phyloP scores from a whole-genome alignment of 2,113 vertebrate species.

The Leptobrachium leishanense region DNA sequence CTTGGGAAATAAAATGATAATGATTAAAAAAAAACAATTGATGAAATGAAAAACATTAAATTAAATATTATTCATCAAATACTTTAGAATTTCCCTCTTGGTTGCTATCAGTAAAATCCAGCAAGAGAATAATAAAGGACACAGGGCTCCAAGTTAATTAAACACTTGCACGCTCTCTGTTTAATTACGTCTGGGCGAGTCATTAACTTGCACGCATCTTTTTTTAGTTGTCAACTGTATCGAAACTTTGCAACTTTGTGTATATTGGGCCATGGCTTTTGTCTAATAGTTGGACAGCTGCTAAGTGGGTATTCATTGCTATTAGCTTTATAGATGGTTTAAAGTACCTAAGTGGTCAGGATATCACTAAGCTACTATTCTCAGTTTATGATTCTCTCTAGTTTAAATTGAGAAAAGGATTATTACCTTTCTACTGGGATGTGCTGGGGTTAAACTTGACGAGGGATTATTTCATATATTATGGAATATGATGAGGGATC shows the following conservation, averaged over 20 bases:
- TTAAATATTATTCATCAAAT: slow-evolving; percentile 51
- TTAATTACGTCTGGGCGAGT: slow-evolving; percentile 44
- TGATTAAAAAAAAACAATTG: slow-evolving; percentile 43
- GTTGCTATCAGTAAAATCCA: slow-evolving; percentile 43
- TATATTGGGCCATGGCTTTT: slow-evolving; percentile 30
- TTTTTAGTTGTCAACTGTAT: slow-evolving; percentile 40
- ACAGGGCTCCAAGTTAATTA: slow-evolving; percentile 50
- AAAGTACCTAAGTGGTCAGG: slow-evolving; percentile 12
- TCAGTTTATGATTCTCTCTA: slow-evolving; percentile 38
- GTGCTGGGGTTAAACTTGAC: slow-evolving; percentile 25
- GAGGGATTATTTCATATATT: slow-evolving; percentile 45
- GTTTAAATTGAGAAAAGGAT: slow-evolving; percentile 31
- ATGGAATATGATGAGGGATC: slow-evolving; percentile 18
- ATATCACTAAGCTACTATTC: slow-evolving; percentile 1
- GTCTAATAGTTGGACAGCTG: slow-evolving; percentile 39
- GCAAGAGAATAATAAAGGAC: slow-evolving; percentile 48
- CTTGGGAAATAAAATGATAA: slow-evolving; percentile 48
- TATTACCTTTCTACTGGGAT: slow-evolving; percentile 32
- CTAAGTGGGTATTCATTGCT: slow-evolving; percentile 35
- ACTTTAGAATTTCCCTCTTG: slow-evolving; percentile 47
- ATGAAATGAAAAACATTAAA: slow-evolving; percentile 51
- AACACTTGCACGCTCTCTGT: slow-evolving; percentile 45
- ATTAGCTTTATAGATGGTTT: slow-evolving; percentile 20
- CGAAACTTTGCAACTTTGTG: slow-evolving; percentile 37
- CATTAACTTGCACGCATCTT: slow-evolving; percentile 39